Conservation (phyloP, 2,113 vertebrate genomes). For the Brienomyrus longianalis region DNA sequence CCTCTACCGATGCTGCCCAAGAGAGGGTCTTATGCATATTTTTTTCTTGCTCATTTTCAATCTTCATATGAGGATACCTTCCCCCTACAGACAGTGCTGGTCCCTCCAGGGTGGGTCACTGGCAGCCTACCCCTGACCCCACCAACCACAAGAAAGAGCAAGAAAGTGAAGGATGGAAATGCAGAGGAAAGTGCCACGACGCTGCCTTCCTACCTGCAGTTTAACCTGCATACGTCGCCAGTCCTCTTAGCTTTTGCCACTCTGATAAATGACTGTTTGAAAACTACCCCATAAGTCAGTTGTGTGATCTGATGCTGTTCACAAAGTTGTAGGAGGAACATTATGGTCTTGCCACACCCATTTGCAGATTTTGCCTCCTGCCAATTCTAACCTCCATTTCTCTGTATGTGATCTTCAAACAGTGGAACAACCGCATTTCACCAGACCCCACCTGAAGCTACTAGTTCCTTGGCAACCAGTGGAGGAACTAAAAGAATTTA, state of each 20-base stretch:
- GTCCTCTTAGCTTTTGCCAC: background rate
- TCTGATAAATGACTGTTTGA: background rate
- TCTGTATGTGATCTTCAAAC: background rate
- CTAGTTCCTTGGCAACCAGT: background rate
- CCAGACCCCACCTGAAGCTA: background rate
- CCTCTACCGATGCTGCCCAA: background rate
- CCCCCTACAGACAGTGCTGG: constrained; percentile 19
- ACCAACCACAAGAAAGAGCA: constrained; percentile 1
- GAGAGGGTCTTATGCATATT: background rate
- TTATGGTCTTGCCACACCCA: background rate
- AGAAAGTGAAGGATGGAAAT: background rate
- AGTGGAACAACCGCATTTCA: background rate
- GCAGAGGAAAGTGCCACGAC: background rate
- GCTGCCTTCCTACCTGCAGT: background rate
- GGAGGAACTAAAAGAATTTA: background rate
- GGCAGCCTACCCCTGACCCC: background rate
- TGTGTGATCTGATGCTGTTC: background rate
- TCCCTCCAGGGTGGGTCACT: constrained; percentile 15
- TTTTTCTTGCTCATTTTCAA: constrained; percentile 31
- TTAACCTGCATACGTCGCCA: background rate
- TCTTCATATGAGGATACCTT: constrained; percentile 39
- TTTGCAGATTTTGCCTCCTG: background rate
- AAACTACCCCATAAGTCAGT: background rate
- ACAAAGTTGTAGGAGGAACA: background rate
- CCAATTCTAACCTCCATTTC: background rate